A percentile compares a stretch with the other conserved stretches of the same genome.
phyloP scores from a whole-genome alignment of 2,113 vertebrate genomes.

The Salvator merianae region DNA sequence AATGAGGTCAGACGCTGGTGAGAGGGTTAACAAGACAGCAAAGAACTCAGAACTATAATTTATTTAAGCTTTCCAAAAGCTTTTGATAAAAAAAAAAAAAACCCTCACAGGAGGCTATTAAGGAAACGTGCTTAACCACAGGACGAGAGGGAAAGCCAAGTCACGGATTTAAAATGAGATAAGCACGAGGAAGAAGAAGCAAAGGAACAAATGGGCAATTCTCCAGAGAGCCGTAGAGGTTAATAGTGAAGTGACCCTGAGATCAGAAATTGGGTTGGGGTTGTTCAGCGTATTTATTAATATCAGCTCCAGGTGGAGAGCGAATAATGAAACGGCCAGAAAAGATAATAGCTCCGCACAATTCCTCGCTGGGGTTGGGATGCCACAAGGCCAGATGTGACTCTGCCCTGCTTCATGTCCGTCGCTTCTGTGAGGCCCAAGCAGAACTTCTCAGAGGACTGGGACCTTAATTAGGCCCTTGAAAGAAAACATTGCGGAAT shows the following conservation, averaged over 20 bases:
- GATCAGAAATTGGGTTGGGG: background rate
- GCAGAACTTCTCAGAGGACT: no score
- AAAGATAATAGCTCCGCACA: fast-evolving
- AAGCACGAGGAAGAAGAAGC: conserved; percentile 17
- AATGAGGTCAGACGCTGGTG: conserved; percentile 19
- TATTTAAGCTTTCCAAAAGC: conserved; percentile 66
- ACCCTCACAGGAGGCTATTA: conserved; percentile 56
- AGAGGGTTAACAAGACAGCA: conserved; percentile 55
- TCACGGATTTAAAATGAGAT: conserved; percentile 47
- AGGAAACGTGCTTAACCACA: conserved; percentile 61
- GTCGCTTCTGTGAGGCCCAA: background rate
- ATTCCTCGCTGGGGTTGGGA: fast-evolving
- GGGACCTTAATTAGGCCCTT: background rate
- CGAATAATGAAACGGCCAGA: fast-evolving
- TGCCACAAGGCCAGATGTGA: no score
- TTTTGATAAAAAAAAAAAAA: conserved; percentile 50
- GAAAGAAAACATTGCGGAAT: background rate
- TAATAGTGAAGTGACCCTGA: conserved; percentile 48
- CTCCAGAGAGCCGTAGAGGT: conserved; percentile 48
- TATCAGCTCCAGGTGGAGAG: background rate
- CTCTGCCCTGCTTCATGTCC: background rate
- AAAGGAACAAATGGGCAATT: conserved; percentile 33
- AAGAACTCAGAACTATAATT: conserved; percentile 46
- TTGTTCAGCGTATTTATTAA: conserved; percentile 37
- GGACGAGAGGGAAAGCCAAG: conserved; percentile 56